Conservation (phyloP, 30 jellyfish, hydroid and myxozoan genomes). For the Chrysaora quinquecirrha region DNA sequence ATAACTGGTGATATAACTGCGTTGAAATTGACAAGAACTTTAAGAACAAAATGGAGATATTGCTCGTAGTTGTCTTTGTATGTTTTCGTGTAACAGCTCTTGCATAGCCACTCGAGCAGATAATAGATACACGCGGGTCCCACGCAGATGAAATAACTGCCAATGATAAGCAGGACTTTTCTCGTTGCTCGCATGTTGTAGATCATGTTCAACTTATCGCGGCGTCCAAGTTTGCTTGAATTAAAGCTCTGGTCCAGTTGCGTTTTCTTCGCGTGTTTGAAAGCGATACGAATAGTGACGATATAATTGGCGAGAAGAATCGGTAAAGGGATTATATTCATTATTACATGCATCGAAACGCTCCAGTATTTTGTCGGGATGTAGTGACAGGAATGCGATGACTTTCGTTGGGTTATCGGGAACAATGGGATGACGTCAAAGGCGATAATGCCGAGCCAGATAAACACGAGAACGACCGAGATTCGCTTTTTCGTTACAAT, state of each 20-base stretch:
- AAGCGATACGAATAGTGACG: constrained; percentile 71
- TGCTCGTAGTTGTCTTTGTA: constrained; percentile 50
- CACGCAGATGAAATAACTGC: constrained; percentile 72
- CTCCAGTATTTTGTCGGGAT: constrained; percentile 70
- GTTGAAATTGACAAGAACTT: constrained; percentile 60
- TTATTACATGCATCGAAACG: constrained; percentile 69
- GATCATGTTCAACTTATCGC: constrained; percentile 28
- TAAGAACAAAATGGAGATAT: constrained; percentile 59
- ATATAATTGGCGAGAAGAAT: constrained; percentile 51
- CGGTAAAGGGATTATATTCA: constrained; percentile 72
- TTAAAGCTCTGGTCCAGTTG: not conserved
- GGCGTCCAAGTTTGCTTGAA: constrained; percentile 11
- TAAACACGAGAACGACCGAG: not conserved
- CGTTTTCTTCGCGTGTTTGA: constrained; percentile 46
- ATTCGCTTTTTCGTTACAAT: constrained; percentile 44
- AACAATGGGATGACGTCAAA: constrained; percentile 73
- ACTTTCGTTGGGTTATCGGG: constrained; percentile 5
- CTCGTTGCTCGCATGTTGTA: constrained; percentile 80
- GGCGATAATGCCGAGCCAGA: constrained; percentile 64
- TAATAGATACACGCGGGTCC: constrained; percentile 79
- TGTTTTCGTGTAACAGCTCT: constrained; percentile 40
- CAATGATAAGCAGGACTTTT: constrained; percentile 67
- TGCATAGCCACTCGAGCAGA: constrained; percentile 73
- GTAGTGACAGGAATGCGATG: constrained; percentile 60
- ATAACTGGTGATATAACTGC: constrained; percentile 81